Conservation (phyloP, 2,888 invertebrate genomes). For the Parascotia fuliginaria region DNA sequence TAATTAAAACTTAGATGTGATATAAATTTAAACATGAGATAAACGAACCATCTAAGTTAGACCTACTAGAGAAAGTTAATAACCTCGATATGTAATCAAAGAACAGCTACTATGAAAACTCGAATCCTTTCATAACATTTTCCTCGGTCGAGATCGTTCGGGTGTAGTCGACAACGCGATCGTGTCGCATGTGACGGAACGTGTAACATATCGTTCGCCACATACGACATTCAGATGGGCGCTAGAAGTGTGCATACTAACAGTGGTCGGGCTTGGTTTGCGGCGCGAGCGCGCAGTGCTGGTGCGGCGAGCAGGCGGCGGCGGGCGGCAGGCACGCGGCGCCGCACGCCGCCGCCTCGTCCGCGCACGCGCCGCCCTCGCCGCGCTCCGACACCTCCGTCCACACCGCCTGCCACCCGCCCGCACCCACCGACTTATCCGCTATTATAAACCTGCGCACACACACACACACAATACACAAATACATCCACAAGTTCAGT, state of each 20-base stretch:
- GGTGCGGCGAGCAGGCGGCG: constrained; percentile 76
- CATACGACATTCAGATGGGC: not conserved
- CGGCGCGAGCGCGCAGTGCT: constrained; percentile 90
- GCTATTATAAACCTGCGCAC: constrained; percentile 95
- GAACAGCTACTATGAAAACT: constrained; percentile 25
- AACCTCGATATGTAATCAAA: constrained; percentile 43
- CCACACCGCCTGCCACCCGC: constrained; percentile 97
- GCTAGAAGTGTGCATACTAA: constrained; percentile 85
- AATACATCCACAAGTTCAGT: too few species aligned
- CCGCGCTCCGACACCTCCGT: constrained; percentile 92
- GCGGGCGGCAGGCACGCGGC: constrained; percentile 72
- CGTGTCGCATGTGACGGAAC: not conserved
- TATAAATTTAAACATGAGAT: constrained; percentile 29
- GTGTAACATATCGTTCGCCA: not conserved
- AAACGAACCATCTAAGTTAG: constrained; percentile 19
- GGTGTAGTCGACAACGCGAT: not conserved
- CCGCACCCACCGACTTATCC: constrained; percentile 96
- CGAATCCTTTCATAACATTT: constrained; percentile 6
- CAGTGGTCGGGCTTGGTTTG: constrained; percentile 88
- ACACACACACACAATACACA: not conserved
- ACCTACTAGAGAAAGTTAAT: constrained; percentile 38
- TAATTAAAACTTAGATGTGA: constrained; percentile 35
- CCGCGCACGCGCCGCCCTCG: constrained; percentile 70
- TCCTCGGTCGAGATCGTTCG: constrained; percentile 14
- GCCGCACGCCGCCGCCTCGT: constrained; percentile 56